Base-by-base conservation (phyloP, 2,888 invertebrate genomes). In the Phanerotoma sp. region DNA sequence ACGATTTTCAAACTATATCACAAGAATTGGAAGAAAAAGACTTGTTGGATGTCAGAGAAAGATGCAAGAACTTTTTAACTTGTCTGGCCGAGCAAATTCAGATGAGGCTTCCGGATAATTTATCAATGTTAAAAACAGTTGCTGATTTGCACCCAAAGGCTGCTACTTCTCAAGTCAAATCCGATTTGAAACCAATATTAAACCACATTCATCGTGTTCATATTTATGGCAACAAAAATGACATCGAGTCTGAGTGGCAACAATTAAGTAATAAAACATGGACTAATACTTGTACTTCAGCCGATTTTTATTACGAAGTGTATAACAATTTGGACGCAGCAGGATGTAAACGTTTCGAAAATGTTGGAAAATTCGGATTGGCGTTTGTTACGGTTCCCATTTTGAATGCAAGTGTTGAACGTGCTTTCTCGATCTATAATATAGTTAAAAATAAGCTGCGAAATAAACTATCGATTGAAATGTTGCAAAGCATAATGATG, bases 91-190 rank as follows among this genome's bases (percentile, higher is more conserved):
- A 56, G 32, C 45, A 67, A 42, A 63, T 68, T n/a, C 64, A 65
- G 41, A 52, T 57, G 54, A 48, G 65, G 54, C 51, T 66, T 16
- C 64, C 66, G 3, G 62, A 64, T n/a, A 66, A 67, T 52, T 61
- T 67, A 35, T 44, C 56, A 13, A 33, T 61, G 2, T 53, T 63
- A 21, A 62, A 63, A 61, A 61, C 32, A 13, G 21, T 63, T 42
- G 51, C 62, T 28, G 47, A 62, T 57, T 54, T 60, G 20, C 57
- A 46, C 45, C 51, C 64, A 30, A 28, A 60, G 32, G 35, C 56
- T 21, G 61, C 62, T 46, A 61, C 59, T 32, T 58, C 60, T 48
- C 59, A 62, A 47, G 42, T 53, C 1, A 64, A 61, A 60, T 57
- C 60, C 3, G 52, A 54, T 33, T 53, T 63, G 20, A 54, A 42